These are phyloP conservation scores for Forbesichthys papilliferus DNA, from an alignment of 2,113 vertebrate genomes.

Conservation along the genomic window DNA sequence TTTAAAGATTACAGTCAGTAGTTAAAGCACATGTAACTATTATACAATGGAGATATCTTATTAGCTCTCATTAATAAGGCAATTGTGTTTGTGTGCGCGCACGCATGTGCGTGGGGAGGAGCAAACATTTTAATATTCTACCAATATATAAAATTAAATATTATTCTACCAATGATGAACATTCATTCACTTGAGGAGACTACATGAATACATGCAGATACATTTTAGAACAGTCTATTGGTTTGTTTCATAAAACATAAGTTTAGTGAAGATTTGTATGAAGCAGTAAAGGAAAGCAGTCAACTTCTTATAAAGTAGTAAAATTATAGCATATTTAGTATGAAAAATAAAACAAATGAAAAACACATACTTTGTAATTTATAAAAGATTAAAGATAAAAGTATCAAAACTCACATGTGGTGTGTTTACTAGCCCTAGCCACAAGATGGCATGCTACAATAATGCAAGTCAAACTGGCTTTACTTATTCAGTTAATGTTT, in stretches of 20 bases:
- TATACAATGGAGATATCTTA: conserved; percentile 7
- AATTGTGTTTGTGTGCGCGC: neutral
- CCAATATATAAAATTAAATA: neutral
- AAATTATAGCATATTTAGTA: neutral
- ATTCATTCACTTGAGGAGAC: neutral
- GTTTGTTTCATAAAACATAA: neutral
- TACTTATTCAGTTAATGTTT: neutral
- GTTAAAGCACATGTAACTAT: conserved; percentile 24
- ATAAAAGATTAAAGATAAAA: too few species aligned
- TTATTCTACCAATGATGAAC: neutral
- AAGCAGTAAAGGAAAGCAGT: neutral
- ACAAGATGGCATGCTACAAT: conserved; percentile 45
- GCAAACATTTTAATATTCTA: too few species aligned
- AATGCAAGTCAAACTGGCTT: conserved; percentile 5
- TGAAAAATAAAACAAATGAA: too few species aligned
- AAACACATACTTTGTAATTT: too few species aligned
- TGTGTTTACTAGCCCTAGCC: neutral
- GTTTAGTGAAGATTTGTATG: neutral
- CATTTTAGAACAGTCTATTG: neutral
- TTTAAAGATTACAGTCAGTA: conserved; percentile 9
- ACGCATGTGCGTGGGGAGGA: too few species aligned
- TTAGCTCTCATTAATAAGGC: neutral
- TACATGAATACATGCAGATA: neutral
- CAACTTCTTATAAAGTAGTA: neutral
- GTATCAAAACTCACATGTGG: too few species aligned